Percentiles rank a stretch among this genome's conserved stretches.
Conservation (phyloP, 1,140 invertebrate genomes). For the Eciton burchellii region DNA sequence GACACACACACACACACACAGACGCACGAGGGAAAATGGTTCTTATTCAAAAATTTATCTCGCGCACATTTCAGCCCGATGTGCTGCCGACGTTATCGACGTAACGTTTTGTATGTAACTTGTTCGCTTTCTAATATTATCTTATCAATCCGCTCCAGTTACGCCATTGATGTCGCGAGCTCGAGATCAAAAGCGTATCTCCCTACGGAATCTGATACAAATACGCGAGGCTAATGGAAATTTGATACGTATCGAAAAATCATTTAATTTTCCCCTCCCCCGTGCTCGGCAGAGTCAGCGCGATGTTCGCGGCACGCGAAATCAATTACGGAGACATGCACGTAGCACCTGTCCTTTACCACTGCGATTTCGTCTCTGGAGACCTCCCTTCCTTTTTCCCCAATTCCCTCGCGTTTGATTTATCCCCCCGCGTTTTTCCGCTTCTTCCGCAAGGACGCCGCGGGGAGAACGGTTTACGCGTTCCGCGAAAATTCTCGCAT, state of each 20-base stretch:
- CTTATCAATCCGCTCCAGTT: slow-evolving; percentile 33
- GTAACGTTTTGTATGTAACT: background rate
- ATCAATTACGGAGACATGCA: slow-evolving; percentile 55
- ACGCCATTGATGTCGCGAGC: background rate
- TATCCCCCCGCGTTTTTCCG: slow-evolving; percentile 3
- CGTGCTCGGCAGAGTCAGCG: slow-evolving; percentile 14
- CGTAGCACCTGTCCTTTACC: slow-evolving; percentile 26
- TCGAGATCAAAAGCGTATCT: slow-evolving; percentile 39
- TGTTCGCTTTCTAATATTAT: slow-evolving; percentile 32
- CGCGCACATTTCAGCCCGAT: background rate
- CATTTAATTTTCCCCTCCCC: slow-evolving; percentile 45
- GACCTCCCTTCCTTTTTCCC: background rate
- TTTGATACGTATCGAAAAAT: slow-evolving; percentile 55
- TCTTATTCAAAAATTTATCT: slow-evolving; percentile 26
- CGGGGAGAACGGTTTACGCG: background rate
- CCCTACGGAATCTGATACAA: slow-evolving; percentile 44
- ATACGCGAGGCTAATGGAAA: slow-evolving; percentile 51
- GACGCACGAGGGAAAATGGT: slow-evolving; percentile 2
- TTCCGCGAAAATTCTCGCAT: background rate
- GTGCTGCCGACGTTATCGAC: background rate
- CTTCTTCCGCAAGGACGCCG: background rate
- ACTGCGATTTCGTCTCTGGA: slow-evolving; percentile 31
- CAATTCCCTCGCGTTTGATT: slow-evolving; percentile 30
- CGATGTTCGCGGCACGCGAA: slow-evolving; percentile 33
- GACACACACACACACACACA: too few species aligned